phyloP scores from a whole-genome alignment of 2,113 vertebrate genomes.

The Psittacus erithacus region DNA sequence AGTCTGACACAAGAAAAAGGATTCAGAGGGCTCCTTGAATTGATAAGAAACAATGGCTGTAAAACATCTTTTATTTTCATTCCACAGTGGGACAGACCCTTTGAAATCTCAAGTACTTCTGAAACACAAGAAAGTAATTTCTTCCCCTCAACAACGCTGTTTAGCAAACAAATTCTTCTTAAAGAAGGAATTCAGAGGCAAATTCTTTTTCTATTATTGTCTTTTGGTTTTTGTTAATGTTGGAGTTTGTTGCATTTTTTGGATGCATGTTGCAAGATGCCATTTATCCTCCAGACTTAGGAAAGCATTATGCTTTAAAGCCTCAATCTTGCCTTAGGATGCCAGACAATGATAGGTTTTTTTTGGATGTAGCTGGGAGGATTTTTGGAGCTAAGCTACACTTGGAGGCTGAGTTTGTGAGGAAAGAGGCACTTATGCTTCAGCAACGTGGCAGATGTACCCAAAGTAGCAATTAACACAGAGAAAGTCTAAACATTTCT shows the following conservation, averaged over 20 bases:
- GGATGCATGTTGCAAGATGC: constrained; percentile 14
- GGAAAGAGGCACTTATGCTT: neutral
- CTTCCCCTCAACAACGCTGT: constrained; percentile 7
- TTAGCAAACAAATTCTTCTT: neutral
- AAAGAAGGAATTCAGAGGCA: constrained; percentile 11
- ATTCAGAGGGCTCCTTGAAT: neutral
- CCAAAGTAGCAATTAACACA: neutral
- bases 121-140: neutral
- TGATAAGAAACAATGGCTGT: neutral
- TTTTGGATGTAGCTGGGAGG: neutral
- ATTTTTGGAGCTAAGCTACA: neutral
- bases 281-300: neutral
- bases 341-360: neutral
- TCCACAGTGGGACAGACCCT: neutral
- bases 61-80: neutral
- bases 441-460: neutral
- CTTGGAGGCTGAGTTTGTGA: neutral
- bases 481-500: neutral
- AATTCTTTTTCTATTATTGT: neutral
- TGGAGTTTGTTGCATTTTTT: constrained; percentile 25
- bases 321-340: neutral
- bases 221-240: neutral
- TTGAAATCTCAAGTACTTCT: neutral
- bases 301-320: neutral
- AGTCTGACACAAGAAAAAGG: neutral